Conservation (phyloP, 2,113 vertebrate genomes). For the Leiothrix lutea region DNA sequence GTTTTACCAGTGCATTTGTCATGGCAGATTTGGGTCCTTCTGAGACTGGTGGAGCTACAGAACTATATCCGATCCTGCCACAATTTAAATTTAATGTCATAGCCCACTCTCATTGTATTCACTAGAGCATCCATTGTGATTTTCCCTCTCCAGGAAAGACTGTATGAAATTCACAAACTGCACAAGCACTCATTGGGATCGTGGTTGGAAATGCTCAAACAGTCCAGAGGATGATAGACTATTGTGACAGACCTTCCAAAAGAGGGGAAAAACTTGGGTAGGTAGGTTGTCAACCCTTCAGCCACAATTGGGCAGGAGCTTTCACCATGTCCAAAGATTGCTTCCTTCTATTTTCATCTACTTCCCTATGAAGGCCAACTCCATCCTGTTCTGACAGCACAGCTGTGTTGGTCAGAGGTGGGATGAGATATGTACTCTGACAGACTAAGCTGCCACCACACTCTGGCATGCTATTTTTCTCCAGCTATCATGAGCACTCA, state of each 20-base stretch:
- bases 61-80: neutral
- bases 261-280: neutral
- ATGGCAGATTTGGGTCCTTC: neutral
- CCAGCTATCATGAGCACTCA: slow-evolving; percentile 40
- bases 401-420: slow-evolving; percentile 48
- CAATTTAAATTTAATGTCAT: neutral
- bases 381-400: slow-evolving; percentile 13
- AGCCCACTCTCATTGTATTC: neutral
- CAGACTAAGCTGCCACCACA: slow-evolving; percentile 31
- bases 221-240: neutral
- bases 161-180: neutral
- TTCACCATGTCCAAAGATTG: neutral
- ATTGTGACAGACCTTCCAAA: neutral
- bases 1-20: slow-evolving; percentile 7
- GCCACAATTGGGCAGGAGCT: neutral
- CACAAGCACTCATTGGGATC: neutral
- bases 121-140: neutral
- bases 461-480: slow-evolving; percentile 34
- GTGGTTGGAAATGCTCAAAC: neutral
- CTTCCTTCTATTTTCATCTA: neutral
- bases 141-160: neutral
- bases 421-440: slow-evolving; percentile 24
- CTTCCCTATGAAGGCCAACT: neutral
- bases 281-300: neutral
- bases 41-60: neutral